Conservation (phyloP, 2,113 vertebrate genomes). For the Lycocorax pyrrhopterus region DNA sequence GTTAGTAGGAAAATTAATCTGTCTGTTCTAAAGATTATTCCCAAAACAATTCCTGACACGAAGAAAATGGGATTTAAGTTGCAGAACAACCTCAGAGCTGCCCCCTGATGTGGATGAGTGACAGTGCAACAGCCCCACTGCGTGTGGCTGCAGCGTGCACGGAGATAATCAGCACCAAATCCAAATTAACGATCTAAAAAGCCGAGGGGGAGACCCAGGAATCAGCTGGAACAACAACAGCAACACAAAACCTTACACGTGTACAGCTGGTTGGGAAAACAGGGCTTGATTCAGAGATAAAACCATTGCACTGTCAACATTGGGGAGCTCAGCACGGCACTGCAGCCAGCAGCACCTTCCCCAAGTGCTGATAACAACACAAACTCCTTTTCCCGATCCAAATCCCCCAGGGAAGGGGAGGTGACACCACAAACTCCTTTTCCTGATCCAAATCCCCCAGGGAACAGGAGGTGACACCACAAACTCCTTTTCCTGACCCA, state of each 20-base stretch:
- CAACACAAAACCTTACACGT: not conserved
- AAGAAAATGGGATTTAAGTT: rapidly evolving
- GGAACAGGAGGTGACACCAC: no score
- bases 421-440: no score
- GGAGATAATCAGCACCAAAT: not conserved
- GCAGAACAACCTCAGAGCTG: not conserved
- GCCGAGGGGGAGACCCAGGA: rapidly evolving
- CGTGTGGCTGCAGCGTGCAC: rapidly evolving
- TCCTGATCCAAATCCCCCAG: no score
- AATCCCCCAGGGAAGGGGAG: no score
- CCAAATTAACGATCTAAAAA: rapidly evolving
- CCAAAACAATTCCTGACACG: not conserved
- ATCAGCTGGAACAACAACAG: not conserved
- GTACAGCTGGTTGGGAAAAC: not conserved
- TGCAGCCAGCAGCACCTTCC: not conserved
- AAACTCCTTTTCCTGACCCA: no score
- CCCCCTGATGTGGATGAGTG: not conserved
- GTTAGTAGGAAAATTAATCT: not conserved
- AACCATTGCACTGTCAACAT: rapidly evolving
- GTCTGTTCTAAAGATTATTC: not conserved
- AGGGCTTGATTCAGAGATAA: rapidly evolving
- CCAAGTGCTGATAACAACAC: not conserved
- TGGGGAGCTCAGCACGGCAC: not conserved
- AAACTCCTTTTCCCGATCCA: no score
- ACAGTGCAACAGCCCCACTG: not conserved